Percentiles rank a stretch among this genome's conserved stretches.
These are phyloP conservation scores for Eupithecia insigniata DNA, from an alignment of 2,888 invertebrate genomes.

Conservation along the genomic window DNA sequence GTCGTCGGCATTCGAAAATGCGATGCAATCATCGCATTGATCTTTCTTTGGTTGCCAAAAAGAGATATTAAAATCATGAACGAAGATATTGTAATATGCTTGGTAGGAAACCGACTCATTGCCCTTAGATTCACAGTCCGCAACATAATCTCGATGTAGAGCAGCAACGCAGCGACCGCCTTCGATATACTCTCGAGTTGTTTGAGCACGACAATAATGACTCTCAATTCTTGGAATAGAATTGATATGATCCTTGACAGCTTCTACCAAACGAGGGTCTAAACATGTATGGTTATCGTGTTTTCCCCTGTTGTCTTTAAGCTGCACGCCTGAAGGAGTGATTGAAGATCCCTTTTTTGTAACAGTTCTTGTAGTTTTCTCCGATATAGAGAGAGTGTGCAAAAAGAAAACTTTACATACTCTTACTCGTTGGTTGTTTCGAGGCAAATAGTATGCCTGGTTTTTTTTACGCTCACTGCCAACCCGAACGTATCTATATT, in stretches of 20 bases:
- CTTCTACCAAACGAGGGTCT: constrained; percentile 18
- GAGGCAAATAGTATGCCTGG: not conserved
- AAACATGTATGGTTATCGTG: constrained; percentile 15
- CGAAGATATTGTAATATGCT: too few species aligned
- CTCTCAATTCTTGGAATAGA: constrained; percentile 38
- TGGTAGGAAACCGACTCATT: constrained; percentile 21
- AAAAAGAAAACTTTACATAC: too few species aligned
- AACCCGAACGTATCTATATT: too few species aligned
- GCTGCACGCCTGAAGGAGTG: too few species aligned
- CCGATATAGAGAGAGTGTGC: too few species aligned
- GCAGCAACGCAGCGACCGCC: constrained; percentile 35
- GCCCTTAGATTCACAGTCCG: constrained; percentile 24
- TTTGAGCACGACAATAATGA: constrained; percentile 35
- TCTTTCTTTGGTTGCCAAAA: constrained; percentile 35
- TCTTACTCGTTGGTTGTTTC: not conserved
- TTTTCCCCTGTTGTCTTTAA: constrained; percentile 20
- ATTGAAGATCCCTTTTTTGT: not conserved
- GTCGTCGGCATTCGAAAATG: constrained; percentile 38
- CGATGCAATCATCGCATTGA: constrained; percentile 44
- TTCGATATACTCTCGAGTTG: constrained; percentile 36
- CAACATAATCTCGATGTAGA: constrained; percentile 33
- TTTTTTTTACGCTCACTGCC: not conserved
- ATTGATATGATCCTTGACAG: constrained; percentile 32
- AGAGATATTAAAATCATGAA: too few species aligned
- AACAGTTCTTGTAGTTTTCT: not conserved